phyloP scores from a whole-genome alignment of 1,140 invertebrate species.

The Melanaphis sacchari region DNA sequence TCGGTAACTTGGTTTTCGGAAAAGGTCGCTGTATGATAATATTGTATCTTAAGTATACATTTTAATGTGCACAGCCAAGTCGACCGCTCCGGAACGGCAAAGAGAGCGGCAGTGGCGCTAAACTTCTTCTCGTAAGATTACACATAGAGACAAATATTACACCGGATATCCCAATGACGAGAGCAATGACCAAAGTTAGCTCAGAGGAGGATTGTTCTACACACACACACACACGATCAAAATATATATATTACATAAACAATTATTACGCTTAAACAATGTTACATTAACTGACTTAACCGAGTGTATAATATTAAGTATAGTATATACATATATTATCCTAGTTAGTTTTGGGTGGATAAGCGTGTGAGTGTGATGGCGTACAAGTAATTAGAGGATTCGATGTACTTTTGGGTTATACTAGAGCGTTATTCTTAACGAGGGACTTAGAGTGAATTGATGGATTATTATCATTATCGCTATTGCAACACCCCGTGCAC shows the following conservation, averaged over 20 bases:
- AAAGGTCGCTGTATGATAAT: neutral
- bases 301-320: neutral
- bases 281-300: neutral
- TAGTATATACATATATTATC: neutral
- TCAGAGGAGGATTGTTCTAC: neutral
- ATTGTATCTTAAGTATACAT: neutral
- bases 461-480: neutral
- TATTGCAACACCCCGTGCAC: no score
- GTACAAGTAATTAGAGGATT: neutral
- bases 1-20: no score
- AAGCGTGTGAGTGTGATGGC: neutral
- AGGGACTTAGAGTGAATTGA: neutral
- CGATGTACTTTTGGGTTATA: neutral
- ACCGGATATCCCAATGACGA: constrained; percentile 25
- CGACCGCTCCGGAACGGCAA: neutral
- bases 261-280: neutral
- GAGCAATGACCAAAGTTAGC: constrained; percentile 16
- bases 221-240: neutral
- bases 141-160: neutral
- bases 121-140: neutral
- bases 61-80: neutral
- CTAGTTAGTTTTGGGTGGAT: neutral
- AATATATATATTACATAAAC: no score
- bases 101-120: neutral
- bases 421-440: neutral